A percentile compares a stretch with the other conserved stretches of the same genome.
Evolutionary conservation across 2,113 vertebrate species (phyloP).

Genomic region (Ursus arctos): DNA sequence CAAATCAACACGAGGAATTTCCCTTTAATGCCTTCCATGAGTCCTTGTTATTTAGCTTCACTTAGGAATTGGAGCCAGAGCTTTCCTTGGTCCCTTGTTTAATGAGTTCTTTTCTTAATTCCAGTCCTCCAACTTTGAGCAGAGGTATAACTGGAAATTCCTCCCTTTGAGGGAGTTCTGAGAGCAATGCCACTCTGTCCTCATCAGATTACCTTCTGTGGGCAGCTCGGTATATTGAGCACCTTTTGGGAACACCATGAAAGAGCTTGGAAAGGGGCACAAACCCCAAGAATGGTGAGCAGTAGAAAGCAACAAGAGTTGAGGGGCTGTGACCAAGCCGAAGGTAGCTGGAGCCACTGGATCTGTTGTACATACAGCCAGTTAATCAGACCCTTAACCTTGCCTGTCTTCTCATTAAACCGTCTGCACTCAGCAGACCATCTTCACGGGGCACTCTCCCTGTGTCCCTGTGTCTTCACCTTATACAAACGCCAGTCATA

Average conservation of each 20-base stretch:
- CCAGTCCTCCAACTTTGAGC: not conserved
- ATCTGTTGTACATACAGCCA: not conserved
- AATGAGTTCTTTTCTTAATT: conserved; percentile 11
- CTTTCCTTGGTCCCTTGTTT: not conserved
- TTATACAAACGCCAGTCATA: not conserved
- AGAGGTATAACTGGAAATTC: not conserved
- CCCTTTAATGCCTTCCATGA: conserved; percentile 10
- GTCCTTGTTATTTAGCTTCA: conserved; percentile 46
- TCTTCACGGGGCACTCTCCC: not conserved
- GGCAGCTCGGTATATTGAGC: not conserved
- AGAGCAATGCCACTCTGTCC: not conserved
- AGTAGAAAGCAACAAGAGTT: not conserved
- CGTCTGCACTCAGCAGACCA: not conserved
- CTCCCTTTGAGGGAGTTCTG: not conserved
- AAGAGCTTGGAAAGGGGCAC: not conserved
- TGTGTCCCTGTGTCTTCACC: not conserved
- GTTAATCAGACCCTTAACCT: not conserved
- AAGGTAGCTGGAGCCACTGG: not conserved
- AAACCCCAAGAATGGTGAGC: not conserved
- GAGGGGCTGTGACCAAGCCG: not conserved
- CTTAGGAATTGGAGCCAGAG: conserved; percentile 42
- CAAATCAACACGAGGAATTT: conserved; percentile 53
- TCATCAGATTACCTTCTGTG: not conserved
- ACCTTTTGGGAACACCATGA: not conserved
- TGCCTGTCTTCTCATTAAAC: not conserved